phyloP scores from a whole-genome alignment of 1,140 invertebrate genomes.

The Drosophila gunungcola region DNA sequence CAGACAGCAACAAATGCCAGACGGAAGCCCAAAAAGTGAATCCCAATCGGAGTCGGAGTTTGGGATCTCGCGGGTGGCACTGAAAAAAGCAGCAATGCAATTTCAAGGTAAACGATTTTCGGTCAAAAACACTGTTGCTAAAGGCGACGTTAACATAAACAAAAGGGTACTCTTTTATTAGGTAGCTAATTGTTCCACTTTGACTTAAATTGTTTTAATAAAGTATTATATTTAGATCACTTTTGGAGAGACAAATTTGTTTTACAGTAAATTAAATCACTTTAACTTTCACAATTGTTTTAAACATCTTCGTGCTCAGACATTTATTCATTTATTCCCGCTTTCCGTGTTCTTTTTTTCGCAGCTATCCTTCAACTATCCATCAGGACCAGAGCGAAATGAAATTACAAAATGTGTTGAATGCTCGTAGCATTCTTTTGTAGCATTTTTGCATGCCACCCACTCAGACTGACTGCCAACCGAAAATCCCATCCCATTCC shows the following conservation, averaged over 20 bases:
- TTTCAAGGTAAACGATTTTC: slow-evolving; percentile 51
- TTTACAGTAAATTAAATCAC: too few species aligned
- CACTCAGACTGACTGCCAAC: slow-evolving; percentile 10
- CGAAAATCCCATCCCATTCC: neutral
- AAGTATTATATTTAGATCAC: neutral
- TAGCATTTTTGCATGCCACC: slow-evolving; percentile 54
- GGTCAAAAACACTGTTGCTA: slow-evolving; percentile 57
- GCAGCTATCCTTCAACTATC: slow-evolving; percentile 23
- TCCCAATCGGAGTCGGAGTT: slow-evolving; percentile 2
- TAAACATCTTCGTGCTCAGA: slow-evolving; percentile 5
- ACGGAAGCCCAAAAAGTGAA: slow-evolving; percentile 17
- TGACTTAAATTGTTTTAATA: neutral
- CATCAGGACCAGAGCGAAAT: slow-evolving; percentile 58
- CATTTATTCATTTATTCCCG: slow-evolving; percentile 18
- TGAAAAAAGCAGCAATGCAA: slow-evolving; percentile 43
- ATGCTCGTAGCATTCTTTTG: slow-evolving; percentile 45
- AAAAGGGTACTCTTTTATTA: slow-evolving; percentile 1
- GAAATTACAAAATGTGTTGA: slow-evolving; percentile 73
- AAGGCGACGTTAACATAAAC: slow-evolving; percentile 38
- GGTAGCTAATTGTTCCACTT: neutral
- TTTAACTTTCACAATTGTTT: neutral
- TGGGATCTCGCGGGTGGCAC: neutral
- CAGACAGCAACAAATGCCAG: slow-evolving; percentile 76
- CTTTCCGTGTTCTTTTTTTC: neutral
- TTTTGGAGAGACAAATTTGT: neutral